Percentiles rank a stretch among this genome's conserved stretches.
Evolutionary conservation across 2,797 vertebrate genomes (phyloP).

Genomic region (Centropyge bicolor): DNA sequence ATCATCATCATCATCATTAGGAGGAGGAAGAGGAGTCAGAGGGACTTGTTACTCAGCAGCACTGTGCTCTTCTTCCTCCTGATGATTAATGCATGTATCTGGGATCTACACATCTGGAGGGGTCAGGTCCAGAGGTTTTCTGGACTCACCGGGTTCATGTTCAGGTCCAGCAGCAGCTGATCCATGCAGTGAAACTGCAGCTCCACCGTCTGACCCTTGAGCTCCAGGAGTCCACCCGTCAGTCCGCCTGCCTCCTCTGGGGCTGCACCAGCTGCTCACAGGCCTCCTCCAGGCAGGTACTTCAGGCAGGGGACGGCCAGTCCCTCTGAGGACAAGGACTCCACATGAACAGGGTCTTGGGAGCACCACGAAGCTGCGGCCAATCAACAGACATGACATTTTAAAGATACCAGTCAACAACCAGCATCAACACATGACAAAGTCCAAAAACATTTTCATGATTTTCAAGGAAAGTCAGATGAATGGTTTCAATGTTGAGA

Average conservation of each 20-base stretch:
- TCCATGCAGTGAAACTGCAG: conserved; percentile 11
- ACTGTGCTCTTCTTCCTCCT: no score
- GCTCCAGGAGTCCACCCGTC: conserved; percentile 1
- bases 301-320: neutral
- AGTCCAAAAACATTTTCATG: neutral
- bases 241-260: neutral
- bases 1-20: no score
- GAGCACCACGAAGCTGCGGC: neutral
- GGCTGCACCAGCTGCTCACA: conserved; percentile 4
- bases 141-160: conserved; percentile 14
- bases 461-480: neutral
- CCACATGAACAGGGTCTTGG: neutral
- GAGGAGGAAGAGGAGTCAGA: no score
- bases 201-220: conserved; percentile 10
- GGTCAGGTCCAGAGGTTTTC: neutral
- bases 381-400: neutral
- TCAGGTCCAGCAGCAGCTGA: conserved; percentile 12
- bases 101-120: neutral
- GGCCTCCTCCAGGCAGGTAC: conserved; percentile 8
- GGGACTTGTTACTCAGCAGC: no score
- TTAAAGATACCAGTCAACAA: no score
- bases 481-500: no score
- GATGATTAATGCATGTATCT: no score
- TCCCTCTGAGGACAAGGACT: no score
- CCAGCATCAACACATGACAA: neutral